These are phyloP conservation scores for Zhengitettix transpicula DNA, from an alignment of 2,888 invertebrate species.

Conservation along the genomic window DNA sequence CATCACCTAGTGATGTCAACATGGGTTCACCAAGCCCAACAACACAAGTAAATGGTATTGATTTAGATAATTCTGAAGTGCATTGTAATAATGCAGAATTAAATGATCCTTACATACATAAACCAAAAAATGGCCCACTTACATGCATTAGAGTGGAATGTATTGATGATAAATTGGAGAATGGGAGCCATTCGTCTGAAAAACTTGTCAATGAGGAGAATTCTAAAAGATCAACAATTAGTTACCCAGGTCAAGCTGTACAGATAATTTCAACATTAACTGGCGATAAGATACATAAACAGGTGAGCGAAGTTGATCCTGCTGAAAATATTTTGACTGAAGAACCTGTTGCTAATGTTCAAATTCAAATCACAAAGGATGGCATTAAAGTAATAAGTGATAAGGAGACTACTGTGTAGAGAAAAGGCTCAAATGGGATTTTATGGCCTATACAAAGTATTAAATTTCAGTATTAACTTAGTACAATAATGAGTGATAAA, in stretches of 20 bases:
- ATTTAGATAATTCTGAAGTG: not conserved
- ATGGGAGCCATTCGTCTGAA: not conserved
- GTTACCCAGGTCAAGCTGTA: slow-evolving; percentile 14
- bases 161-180: slow-evolving; percentile 25
- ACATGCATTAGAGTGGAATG: slow-evolving; percentile 14
- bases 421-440: no score
- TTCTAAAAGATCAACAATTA: slow-evolving; percentile 10
- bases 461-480: no score
- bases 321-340: slow-evolving; percentile 16
- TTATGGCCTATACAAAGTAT: no score
- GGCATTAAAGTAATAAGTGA: slow-evolving; percentile 66
- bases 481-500: no score
- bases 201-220: slow-evolving; percentile 12
- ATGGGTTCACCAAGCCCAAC: slow-evolving; percentile 34
- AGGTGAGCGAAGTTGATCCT: slow-evolving; percentile 10
- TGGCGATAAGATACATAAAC: slow-evolving; percentile 8
- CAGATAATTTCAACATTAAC: slow-evolving; percentile 12
- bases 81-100: not conserved
- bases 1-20: slow-evolving; percentile 34
- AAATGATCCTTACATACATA: not conserved
- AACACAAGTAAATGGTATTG: not conserved
- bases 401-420: slow-evolving; percentile 53
- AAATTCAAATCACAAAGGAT: slow-evolving; percentile 58
- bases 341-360: slow-evolving; percentile 37
- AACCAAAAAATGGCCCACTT: slow-evolving; percentile 6